Conservation (phyloP, 2,888 invertebrate species). For the Sphaerophoria rueppellii region DNA sequence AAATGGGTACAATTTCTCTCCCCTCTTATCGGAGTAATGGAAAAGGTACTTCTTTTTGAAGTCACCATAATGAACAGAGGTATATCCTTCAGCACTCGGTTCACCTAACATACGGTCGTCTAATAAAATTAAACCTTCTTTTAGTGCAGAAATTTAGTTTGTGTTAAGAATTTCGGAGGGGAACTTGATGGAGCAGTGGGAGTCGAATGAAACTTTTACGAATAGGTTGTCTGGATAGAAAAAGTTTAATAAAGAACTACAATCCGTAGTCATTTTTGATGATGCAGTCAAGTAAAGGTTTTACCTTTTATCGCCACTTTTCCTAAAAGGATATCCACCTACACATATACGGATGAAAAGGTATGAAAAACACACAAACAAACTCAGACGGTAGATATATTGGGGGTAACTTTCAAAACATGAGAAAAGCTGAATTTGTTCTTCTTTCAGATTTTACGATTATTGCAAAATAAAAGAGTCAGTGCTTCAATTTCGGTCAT, state of each 20-base stretch:
- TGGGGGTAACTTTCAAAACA: neutral
- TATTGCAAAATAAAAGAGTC: conserved; percentile 69
- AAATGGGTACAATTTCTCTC: neutral
- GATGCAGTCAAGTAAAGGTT: conserved; percentile 20
- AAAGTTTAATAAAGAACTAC: conserved; percentile 60
- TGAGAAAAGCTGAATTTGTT: conserved; percentile 59
- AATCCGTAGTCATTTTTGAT: conserved; percentile 60
- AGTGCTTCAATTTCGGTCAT: conserved; percentile 63
- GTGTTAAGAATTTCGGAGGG: no score
- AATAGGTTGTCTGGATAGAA: conserved; percentile 8
- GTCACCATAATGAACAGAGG: conserved; percentile 23
- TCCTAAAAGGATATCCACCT: conserved; percentile 7
- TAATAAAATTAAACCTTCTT: conserved; percentile 65
- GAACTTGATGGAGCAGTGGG: no score
- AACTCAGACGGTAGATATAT: neutral
- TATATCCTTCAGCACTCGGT: conserved; percentile 57
- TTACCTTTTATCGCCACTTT: conserved; percentile 18
- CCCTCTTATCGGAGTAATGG: conserved; percentile 5
- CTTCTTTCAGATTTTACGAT: conserved; percentile 69
- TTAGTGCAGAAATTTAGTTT: neutral
- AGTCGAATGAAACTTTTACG: conserved; percentile 25
- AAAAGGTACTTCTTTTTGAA: conserved; percentile 39
- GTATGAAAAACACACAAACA: neutral
- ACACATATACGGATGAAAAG: neutral
- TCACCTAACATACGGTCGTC: conserved; percentile 65